These are phyloP conservation scores for Trypoxylus dichotomus DNA, from an alignment of 1,140 invertebrate species.

Conservation along the genomic window DNA sequence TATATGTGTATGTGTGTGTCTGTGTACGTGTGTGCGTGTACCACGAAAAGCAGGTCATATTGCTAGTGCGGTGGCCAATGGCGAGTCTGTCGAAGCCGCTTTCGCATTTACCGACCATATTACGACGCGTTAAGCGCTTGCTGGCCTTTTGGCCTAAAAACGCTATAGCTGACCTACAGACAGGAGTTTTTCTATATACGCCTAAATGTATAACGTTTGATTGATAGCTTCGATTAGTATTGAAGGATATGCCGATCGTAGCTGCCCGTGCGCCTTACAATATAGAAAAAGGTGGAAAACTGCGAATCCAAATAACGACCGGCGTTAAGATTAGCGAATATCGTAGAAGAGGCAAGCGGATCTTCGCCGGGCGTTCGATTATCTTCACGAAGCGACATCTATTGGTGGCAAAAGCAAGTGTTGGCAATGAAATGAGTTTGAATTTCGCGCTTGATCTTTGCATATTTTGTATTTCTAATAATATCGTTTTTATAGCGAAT, in stretches of 20 bases:
- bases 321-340: neutral
- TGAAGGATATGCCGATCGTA: slow-evolving; percentile 1
- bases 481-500: too few relatives aligned
- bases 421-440: neutral
- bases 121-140: slow-evolving; percentile 28
- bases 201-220: neutral
- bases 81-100: slow-evolving; percentile 12
- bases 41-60: slow-evolving; percentile 36
- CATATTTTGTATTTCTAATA: too few relatives aligned
- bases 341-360: neutral
- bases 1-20: neutral
- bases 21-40: too few relatives aligned
- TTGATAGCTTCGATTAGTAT: slow-evolving; percentile 19
- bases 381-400: neutral
- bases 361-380: neutral
- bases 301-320: neutral
- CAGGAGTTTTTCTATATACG: slow-evolving; percentile 24
- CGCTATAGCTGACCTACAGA: slow-evolving; percentile 37
- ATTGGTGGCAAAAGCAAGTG: neutral
- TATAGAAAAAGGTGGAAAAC: neutral
- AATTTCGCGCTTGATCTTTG: neutral
- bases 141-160: slow-evolving; percentile 43
- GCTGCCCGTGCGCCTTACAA: neutral
- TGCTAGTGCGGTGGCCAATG: slow-evolving; percentile 29
- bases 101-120: slow-evolving; percentile 22